These are phyloP conservation scores for Sitophilus oryzae DNA, from an alignment of 1,140 invertebrate species.

Conservation along the genomic window DNA sequence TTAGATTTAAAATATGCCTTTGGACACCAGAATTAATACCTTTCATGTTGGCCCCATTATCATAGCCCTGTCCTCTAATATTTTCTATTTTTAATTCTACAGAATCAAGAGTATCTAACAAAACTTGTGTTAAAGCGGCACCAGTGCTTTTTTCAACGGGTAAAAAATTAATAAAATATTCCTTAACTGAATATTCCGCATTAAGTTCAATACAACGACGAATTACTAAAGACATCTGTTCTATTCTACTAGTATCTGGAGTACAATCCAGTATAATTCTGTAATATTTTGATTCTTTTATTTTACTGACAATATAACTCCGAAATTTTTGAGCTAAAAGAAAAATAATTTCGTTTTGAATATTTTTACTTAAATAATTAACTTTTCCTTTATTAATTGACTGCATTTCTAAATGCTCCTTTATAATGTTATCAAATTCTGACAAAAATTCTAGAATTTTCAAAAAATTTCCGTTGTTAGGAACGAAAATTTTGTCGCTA, in stretches of 20 bases:
- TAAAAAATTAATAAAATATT: conserved; percentile 25
- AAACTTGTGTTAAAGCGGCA: conserved; percentile 17
- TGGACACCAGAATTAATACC: conserved; percentile 28
- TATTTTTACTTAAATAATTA: conserved; percentile 25
- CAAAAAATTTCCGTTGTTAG: conserved; percentile 36
- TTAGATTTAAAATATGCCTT: conserved; percentile 27
- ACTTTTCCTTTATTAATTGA: conserved; percentile 11
- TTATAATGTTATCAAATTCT: conserved; percentile 33
- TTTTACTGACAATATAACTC: no score
- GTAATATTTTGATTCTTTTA: conserved; percentile 24
- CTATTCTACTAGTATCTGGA: conserved; percentile 21
- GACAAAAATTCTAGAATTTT: conserved; percentile 31
- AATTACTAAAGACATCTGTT: conserved; percentile 21
- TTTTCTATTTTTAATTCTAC: conserved; percentile 26
- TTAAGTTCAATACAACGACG: conserved; percentile 20
- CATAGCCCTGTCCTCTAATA: conserved; percentile 38
- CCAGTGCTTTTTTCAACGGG: conserved; percentile 18
- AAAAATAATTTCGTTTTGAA: conserved; percentile 32
- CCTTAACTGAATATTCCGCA: conserved; percentile 8
- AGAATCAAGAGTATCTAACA: no score
- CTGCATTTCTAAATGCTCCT: conserved; percentile 23
- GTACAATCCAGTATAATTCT: conserved; percentile 25
- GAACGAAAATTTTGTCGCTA: conserved; percentile 23
- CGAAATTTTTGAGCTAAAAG: conserved; percentile 18
- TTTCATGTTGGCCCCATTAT: conserved; percentile 40